Conservation (phyloP, 2,797 vertebrate genomes). For the Hyperoplus immaculatus region DNA sequence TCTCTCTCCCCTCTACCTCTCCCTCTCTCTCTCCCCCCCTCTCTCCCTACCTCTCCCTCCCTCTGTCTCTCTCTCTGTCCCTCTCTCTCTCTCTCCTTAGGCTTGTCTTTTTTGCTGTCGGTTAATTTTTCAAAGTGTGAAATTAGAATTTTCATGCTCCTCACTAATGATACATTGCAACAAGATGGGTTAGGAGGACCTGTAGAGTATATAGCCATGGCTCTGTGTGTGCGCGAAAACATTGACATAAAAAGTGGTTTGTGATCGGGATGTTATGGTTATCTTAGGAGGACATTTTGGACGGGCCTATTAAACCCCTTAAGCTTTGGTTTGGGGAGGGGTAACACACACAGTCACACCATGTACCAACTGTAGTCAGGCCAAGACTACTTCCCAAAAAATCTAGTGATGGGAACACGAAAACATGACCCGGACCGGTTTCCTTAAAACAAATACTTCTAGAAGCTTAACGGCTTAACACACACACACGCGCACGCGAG, state of each 20-base stretch:
- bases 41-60: too few species aligned
- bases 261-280: slow-evolving; percentile 30
- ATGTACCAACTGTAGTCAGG: slow-evolving; percentile 1
- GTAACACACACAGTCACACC: slow-evolving; percentile 31
- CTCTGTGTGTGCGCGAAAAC: background rate
- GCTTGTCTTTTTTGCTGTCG: too few species aligned
- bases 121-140: too few species aligned
- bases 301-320: slow-evolving; percentile 36
- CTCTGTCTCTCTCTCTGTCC: too few species aligned
- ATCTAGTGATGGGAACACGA: slow-evolving; percentile 21
- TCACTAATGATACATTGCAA: background rate
- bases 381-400: slow-evolving; percentile 33
- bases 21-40: too few species aligned
- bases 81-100: too few species aligned
- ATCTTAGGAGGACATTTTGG: slow-evolving; percentile 24
- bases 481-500: too few species aligned
- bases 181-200: background rate
- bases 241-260: slow-evolving; percentile 8
- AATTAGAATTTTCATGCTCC: slow-evolving; percentile 13
- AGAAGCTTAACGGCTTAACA: background rate
- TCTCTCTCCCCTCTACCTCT: too few species aligned
- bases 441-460: slow-evolving; percentile 13
- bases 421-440: slow-evolving; percentile 10
- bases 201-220: background rate
- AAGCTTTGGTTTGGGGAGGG: slow-evolving; percentile 21